A percentile compares a stretch with the other conserved stretches of the same genome.
Evolutionary conservation across 2,888 invertebrate species (phyloP).

Genomic region (Drosophila trichaetosa): DNA sequence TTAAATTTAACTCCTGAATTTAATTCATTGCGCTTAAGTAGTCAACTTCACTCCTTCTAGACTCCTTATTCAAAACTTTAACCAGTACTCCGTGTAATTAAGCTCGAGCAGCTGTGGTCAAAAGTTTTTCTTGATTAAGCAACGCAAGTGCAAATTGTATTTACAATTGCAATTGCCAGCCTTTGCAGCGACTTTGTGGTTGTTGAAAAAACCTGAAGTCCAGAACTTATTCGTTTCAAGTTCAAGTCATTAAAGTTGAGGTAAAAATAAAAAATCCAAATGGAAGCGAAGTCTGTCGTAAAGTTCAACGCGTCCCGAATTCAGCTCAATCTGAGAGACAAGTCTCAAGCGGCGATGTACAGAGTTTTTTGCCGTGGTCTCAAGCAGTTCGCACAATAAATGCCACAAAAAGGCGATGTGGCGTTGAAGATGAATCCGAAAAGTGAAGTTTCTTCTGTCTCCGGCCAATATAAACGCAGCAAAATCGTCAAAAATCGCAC

Average conservation of each 20-base stretch:
- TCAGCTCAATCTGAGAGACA: conserved; percentile 28
- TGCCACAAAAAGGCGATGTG: conserved; percentile 65
- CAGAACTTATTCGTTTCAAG: conserved; percentile 31
- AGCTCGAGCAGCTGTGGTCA: conserved; percentile 25
- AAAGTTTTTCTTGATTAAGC: conserved; percentile 34
- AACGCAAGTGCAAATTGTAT: conserved; percentile 46
- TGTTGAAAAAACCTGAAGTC: conserved; percentile 15
- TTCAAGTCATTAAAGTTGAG: conserved; percentile 73
- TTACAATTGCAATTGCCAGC: conserved; percentile 49
- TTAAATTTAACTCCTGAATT: not conserved
- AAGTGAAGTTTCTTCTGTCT: conserved; percentile 47
- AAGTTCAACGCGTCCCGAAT: conserved; percentile 28
- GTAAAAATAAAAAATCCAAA: conserved; percentile 16
- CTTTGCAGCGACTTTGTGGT: conserved; percentile 26
- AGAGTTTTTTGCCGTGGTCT: conserved; percentile 39
- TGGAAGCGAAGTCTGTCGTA: not conserved
- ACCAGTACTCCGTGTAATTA: conserved; percentile 27
- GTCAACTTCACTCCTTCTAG: not conserved
- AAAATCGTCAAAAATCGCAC: conserved; percentile 80
- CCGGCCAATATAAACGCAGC: conserved; percentile 58
- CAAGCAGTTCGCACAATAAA: conserved; percentile 63
- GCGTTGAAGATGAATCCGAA: conserved; percentile 25
- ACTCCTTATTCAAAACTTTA: not conserved
- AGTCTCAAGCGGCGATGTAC: conserved; percentile 41
- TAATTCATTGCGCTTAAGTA: not conserved